Evolutionary conservation across 2,888 invertebrate genomes (phyloP).

Genomic region (Eledone cirrhosa): DNA sequence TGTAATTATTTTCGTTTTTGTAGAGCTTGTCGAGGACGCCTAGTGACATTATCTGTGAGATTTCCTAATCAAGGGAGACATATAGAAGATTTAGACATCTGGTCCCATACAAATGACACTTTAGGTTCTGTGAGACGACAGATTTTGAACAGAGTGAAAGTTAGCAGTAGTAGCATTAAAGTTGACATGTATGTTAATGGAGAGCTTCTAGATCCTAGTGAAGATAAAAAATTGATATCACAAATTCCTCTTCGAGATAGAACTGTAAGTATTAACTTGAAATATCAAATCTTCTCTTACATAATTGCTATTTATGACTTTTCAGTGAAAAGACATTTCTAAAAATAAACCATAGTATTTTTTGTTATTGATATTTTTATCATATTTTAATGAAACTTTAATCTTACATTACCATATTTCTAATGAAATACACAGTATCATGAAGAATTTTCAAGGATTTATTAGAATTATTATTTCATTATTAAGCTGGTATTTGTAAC

Average conservation of each 20-base stretch:
- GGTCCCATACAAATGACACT: constrained; percentile 94
- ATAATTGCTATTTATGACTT: too few relatives aligned
- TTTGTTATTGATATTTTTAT: too few relatives aligned
- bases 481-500: too few relatives aligned
- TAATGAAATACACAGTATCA: too few relatives aligned
- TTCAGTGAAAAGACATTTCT: too few relatives aligned
- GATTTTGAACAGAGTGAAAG: constrained; percentile 69
- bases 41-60: constrained; percentile 85
- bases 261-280: constrained; percentile 73
- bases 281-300: background rate
- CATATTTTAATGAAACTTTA: too few relatives aligned
- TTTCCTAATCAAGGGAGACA: constrained; percentile 84
- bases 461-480: too few relatives aligned
- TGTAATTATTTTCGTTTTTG: constrained; percentile 28
- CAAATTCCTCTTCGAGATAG: constrained; percentile 88
- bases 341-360: too few relatives aligned
- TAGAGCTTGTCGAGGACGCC: constrained; percentile 89
- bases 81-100: constrained; percentile 86
- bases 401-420: too few relatives aligned
- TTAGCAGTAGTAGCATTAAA: constrained; percentile 78
- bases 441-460: too few relatives aligned
- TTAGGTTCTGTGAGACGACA: constrained; percentile 82
- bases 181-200: constrained; percentile 90
- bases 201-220: constrained; percentile 85
- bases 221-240: constrained; percentile 86